Percentiles rank a stretch among this genome's conserved stretches.
Evolutionary conservation across 2,888 invertebrate genomes (phyloP).

Genomic region (Barypeithes pellucidus): DNA sequence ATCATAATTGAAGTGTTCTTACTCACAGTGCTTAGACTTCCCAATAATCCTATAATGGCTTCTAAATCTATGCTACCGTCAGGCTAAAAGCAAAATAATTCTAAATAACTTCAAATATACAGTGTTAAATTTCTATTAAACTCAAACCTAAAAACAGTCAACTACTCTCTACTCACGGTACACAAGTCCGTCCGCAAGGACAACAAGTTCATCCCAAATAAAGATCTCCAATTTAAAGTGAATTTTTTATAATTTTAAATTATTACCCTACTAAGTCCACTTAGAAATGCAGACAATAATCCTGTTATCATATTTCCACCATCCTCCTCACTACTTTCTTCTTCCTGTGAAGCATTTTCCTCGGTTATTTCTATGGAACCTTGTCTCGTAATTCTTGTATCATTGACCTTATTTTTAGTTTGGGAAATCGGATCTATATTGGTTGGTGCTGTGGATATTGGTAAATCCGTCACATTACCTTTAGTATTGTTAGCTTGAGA

Average conservation of each 20-base stretch:
- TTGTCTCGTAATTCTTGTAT: slow-evolving; percentile 54
- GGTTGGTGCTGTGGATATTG: not conserved
- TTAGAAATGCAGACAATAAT: slow-evolving; percentile 67
- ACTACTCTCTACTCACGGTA: too few species aligned
- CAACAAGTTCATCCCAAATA: too few species aligned
- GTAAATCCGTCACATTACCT: not conserved
- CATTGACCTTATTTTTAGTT: slow-evolving; percentile 27
- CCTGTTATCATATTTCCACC: slow-evolving; percentile 67
- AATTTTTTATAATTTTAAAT: slow-evolving; percentile 8
- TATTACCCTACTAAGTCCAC: slow-evolving; percentile 67
- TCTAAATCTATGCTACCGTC: slow-evolving; percentile 69
- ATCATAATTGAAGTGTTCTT: slow-evolving; percentile 1
- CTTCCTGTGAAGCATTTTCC: slow-evolving; percentile 53
- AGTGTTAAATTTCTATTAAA: too few species aligned
- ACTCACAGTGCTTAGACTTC: slow-evolving; percentile 68
- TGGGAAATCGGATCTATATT: slow-evolving; percentile 35
- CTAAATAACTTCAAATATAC: too few species aligned
- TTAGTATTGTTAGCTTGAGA: not conserved
- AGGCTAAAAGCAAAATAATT: slow-evolving; percentile 62
- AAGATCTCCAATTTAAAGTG: too few species aligned
- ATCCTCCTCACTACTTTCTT: slow-evolving; percentile 64
- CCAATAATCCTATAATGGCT: slow-evolving; percentile 68
- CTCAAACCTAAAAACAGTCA: too few species aligned
- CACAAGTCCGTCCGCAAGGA: too few species aligned
- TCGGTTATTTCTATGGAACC: slow-evolving; percentile 42